Base-by-base conservation (phyloP, 2,888 invertebrate genomes). In the Timandra comae region DNA sequence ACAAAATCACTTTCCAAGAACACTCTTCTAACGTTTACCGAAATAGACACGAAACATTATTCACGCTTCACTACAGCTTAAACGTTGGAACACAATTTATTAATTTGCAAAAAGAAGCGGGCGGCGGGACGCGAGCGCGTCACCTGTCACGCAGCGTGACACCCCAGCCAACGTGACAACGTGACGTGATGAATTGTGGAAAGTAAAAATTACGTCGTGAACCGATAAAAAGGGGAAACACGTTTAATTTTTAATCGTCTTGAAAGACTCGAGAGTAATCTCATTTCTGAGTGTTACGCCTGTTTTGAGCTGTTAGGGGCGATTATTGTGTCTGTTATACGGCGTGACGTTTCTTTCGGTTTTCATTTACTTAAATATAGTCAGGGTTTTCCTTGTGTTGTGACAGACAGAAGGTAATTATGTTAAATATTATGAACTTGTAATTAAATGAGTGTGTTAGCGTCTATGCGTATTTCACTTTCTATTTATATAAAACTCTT, bases 191-290 rank as follows among this genome's bases (percentile, higher is more conserved):
- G 73, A 75, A 76, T 75, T 69, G 75, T 66, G 65, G 54, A 65
- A 70, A 76, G 71, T 76, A 74, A 75, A 76, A 76, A 75, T 76
- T 71, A 76, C 73, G 62, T 63, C 63, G 59, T 65, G 66, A 68
- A 65, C 46, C 62, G 63, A 61, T 55, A 56, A 57, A 52, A 52
- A 40, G 41, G 46, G 50, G 54, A 54, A 63, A 64, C 63, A 62
- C 53, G 59, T 56, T 69, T 64, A 63, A 62, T 46, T 67, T 70
- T 65, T 73, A 72, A 73, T 73, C 71, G 71, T 65, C 62, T 60
- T 41, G 54, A 37, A 55, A 56, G 54, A 59, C 46, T 45, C 43
- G 38, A 35, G 33, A 48, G 46, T 49, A 52, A 46, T 38, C 40
- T 50, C 36, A 53, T 54, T 46, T 48, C 45, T 40, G 39, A 43